These are phyloP conservation scores for Chrysolina americana DNA, from an alignment of 2,888 invertebrate species.

Conservation along the genomic window DNA sequence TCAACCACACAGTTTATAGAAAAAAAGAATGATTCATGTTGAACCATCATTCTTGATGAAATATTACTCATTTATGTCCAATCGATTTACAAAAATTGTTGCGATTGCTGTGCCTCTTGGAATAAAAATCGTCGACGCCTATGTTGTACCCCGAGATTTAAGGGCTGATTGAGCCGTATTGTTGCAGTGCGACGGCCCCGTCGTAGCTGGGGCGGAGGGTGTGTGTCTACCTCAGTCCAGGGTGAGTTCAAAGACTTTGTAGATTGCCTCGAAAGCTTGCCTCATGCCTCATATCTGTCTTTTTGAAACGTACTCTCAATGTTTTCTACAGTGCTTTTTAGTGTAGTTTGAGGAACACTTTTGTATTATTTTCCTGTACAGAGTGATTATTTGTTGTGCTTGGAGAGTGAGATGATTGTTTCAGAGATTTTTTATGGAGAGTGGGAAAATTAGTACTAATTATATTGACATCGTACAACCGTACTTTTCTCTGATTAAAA, in stretches of 20 bases:
- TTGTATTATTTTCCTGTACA: constrained; percentile 19
- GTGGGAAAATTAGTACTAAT: neutral
- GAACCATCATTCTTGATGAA: no score
- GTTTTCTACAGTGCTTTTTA: constrained; percentile 36
- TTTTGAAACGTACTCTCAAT: constrained; percentile 31
- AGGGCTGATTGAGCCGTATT: constrained; percentile 48
- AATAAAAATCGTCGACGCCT: neutral
- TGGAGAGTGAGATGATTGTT: neutral
- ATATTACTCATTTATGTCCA: no score
- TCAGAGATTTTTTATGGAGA: neutral
- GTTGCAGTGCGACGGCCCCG: constrained; percentile 68
- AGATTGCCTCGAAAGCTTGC: constrained; percentile 43
- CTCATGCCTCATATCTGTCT: constrained; percentile 28
- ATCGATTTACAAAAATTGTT: neutral
- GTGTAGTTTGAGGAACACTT: constrained; percentile 29
- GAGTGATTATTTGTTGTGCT: neutral
- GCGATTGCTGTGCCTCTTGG: neutral
- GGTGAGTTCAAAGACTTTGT: constrained; percentile 63
- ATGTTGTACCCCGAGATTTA: constrained; percentile 24
- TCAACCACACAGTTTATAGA: no score
- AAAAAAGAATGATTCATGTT: no score
- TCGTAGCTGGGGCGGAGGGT: constrained; percentile 67
- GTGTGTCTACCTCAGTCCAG: constrained; percentile 68
- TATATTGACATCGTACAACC: neutral
- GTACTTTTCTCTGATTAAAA: no score